Percentiles rank a stretch among this genome's conserved stretches.
Conservation (phyloP, 1,140 invertebrate genomes). For the Steinernema khuongi region DNA sequence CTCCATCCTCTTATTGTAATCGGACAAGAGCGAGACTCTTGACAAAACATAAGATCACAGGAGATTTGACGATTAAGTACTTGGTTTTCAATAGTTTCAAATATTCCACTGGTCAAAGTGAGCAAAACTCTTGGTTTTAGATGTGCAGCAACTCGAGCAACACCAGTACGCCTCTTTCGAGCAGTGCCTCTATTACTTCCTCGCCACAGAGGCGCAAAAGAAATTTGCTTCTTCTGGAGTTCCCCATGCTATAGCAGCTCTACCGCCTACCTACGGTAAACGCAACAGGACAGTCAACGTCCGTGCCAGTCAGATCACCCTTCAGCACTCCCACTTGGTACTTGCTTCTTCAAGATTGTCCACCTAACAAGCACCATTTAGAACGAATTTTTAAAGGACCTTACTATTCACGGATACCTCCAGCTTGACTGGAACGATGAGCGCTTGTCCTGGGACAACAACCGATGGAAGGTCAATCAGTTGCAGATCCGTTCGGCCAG, state of each 20-base stretch:
- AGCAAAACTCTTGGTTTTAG: constrained; percentile 38
- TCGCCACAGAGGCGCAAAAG: constrained; percentile 54
- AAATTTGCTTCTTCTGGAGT: constrained; percentile 34
- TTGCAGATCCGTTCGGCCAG: constrained; percentile 47
- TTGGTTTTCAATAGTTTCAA: no score
- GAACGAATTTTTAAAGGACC: constrained; percentile 57
- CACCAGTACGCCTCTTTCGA: constrained; percentile 53
- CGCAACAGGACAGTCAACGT: constrained; percentile 38
- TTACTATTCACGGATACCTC: constrained; percentile 54
- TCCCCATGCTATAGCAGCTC: constrained; percentile 51
- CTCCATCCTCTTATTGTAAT: no score
- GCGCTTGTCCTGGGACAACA: constrained; percentile 45
- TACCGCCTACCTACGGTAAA: constrained; percentile 47
- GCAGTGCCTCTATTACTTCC: constrained; percentile 56
- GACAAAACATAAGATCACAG: no score
- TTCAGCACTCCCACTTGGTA: constrained; percentile 56
- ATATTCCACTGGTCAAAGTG: no score
- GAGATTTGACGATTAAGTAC: no score
- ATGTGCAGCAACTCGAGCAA: constrained; percentile 43
- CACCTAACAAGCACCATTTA: constrained; percentile 25
- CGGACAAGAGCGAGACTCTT: no score
- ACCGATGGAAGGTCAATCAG: constrained; percentile 53
- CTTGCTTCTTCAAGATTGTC: not conserved
- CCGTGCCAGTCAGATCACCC: constrained; percentile 45
- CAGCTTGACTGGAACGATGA: constrained; percentile 52